Conservation (phyloP, 2,113 vertebrate genomes). For the Seriola rivoliana region DNA sequence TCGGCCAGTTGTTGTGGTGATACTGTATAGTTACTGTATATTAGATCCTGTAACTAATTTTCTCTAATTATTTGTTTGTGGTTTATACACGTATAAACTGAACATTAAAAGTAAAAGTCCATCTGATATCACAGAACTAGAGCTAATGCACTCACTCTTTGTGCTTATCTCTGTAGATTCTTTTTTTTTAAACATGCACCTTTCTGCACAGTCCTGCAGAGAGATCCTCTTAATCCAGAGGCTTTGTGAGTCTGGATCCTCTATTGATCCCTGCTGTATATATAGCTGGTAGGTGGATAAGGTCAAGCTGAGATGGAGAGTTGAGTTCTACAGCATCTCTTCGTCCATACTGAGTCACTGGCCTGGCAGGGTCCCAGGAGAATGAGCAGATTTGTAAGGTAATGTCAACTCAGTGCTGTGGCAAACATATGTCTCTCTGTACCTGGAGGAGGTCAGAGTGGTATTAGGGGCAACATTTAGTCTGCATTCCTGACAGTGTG, state of each 20-base stretch:
- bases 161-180: neutral
- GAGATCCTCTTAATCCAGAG: slow-evolving; percentile 45
- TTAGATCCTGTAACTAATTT: neutral
- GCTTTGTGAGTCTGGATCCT: slow-evolving; percentile 46
- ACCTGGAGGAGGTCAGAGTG: neutral
- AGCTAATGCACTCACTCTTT: neutral
- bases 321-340: neutral
- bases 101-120: neutral
- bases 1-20: neutral
- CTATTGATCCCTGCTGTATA: slow-evolving; percentile 29
- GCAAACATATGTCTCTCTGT: neutral
- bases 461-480: neutral
- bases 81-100: neutral
- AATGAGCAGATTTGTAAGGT: slow-evolving; percentile 12
- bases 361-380: neutral
- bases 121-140: neutral
- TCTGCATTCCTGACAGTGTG: neutral
- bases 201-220: neutral
- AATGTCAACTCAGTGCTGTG: slow-evolving; percentile 23
- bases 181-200: neutral
- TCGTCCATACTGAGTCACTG: neutral
- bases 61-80: neutral
- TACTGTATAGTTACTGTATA: neutral
- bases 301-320: slow-evolving; percentile 17
- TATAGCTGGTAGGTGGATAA: neutral